Conservation (phyloP, 2,797 vertebrate species). For the Borostomias antarcticus region DNA sequence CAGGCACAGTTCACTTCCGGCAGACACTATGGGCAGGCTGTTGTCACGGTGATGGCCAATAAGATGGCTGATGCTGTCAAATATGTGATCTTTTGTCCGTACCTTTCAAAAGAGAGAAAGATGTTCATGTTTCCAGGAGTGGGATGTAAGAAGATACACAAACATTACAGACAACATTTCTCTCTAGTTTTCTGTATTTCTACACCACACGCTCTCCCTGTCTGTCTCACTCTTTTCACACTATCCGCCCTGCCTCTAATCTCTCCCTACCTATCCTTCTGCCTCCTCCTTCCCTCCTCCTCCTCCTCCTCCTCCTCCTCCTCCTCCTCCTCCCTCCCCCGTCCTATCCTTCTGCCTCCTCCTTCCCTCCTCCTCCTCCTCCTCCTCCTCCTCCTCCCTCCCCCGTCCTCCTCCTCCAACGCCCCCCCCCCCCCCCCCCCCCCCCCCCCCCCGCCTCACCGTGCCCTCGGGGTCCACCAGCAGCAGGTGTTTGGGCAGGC, state of each 20-base stretch:
- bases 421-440: background rate
- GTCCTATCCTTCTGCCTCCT: too few relatives aligned
- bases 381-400: background rate
- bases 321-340: background rate
- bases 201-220: background rate
- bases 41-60: conserved; percentile 96
- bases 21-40: conserved; percentile 94
- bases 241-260: too few relatives aligned
- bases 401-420: background rate
- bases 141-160: background rate
- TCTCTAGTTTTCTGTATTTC: too few relatives aligned
- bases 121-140: conserved; percentile 15
- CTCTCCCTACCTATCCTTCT: background rate
- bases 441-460: conserved; percentile 75
- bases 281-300: background rate
- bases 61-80: conserved; percentile 96
- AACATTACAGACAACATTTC: too few relatives aligned
- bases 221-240: background rate
- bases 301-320: background rate
- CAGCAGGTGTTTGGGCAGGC: conserved; percentile 93
- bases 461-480: conserved; percentile 96
- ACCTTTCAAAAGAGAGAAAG: conserved; percentile 76
- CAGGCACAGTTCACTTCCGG: conserved; percentile 95
- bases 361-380: background rate
- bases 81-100: conserved; percentile 95